Conservation (phyloP, 2,888 invertebrate species). For the Himalopsyche kuldschensis region DNA sequence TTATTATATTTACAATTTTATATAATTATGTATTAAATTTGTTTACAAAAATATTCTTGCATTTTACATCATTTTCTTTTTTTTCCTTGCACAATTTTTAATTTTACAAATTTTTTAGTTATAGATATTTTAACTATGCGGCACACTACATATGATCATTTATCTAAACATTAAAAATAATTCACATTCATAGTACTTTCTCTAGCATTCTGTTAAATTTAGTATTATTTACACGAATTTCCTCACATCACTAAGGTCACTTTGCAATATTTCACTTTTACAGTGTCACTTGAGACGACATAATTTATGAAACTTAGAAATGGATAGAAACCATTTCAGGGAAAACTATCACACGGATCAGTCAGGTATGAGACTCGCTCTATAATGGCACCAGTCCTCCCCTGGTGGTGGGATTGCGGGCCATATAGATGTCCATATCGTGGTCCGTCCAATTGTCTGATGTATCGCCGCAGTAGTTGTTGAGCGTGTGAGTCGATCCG, state of each 20-base stretch:
- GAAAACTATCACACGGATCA: background rate
- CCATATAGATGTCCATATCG: conserved; percentile 94
- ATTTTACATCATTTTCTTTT: background rate
- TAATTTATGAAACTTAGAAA: background rate
- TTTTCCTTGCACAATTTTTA: background rate
- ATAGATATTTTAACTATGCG: background rate
- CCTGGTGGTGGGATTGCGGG: conserved; percentile 84
- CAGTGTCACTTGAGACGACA: background rate
- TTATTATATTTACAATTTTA: background rate
- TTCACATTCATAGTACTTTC: background rate
- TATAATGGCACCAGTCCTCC: conserved; percentile 84
- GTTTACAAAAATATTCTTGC: background rate
- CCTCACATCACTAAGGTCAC: conserved; percentile 16
- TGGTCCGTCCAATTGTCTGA: conserved; percentile 94
- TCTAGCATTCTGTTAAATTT: background rate
- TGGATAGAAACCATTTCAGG: background rate
- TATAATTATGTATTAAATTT: background rate
- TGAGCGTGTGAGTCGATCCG: conserved; percentile 80
- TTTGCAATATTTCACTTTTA: background rate
- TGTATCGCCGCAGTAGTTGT: conserved; percentile 80
- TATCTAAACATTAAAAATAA: background rate
- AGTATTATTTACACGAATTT: conserved; percentile 4
- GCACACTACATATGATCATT: background rate
- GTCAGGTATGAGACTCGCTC: conserved; percentile 41
- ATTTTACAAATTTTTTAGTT: background rate